Base-by-base conservation (phyloP, 37 sponge, comb jelly and placozoan genomes). In the Chondrilla cf. caribensis region DNA sequence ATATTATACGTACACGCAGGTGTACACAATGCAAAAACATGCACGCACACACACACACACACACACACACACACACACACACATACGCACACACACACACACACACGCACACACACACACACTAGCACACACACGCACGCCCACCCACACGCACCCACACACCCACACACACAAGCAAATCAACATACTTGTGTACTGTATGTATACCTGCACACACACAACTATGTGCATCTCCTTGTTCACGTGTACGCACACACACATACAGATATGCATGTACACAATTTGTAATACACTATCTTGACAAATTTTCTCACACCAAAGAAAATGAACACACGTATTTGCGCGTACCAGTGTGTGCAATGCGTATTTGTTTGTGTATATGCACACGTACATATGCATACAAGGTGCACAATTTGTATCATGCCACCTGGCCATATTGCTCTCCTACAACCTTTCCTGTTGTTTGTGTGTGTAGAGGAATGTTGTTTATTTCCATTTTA, bases 61-160 rank as follows among this genome's bases (percentile, higher is more conserved):
- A 67, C 68, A 67, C 68, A 67, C 68, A 67, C 32, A 26, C 68
- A 67, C 68, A 67, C 68, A 59, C 68, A 67, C 32, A 26, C 68
- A 67, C 68, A 67, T 33, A 67, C 68, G 29, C 68, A 67, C 68
- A 67, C 68, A 28, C 68, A 67, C 68, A 67, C 68, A 67, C 32
- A 26, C 32, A 26, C 68, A 67, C 68, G 29, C 68, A 67, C 68
- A 67, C 68, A 67, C 68, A 62, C 64, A 62, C 64, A 62, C 64
- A n/a, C n/a, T n/a, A n/a, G n/a, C 68, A 67, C 32, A 67, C 68
- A 67, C 68, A 67, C 68, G 29, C 32, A 26, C 68, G 29, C 68
- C 24, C 68, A 59, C 68, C 24, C 32, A 26, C 68, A 67, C 68
- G 29, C 68, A 67, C 68, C 24, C 68, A 67, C 68, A 67, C 68